These are phyloP conservation scores for Micropoecilia bifurca DNA, from an alignment of 2,797 vertebrate genomes.

Conservation along the genomic window DNA sequence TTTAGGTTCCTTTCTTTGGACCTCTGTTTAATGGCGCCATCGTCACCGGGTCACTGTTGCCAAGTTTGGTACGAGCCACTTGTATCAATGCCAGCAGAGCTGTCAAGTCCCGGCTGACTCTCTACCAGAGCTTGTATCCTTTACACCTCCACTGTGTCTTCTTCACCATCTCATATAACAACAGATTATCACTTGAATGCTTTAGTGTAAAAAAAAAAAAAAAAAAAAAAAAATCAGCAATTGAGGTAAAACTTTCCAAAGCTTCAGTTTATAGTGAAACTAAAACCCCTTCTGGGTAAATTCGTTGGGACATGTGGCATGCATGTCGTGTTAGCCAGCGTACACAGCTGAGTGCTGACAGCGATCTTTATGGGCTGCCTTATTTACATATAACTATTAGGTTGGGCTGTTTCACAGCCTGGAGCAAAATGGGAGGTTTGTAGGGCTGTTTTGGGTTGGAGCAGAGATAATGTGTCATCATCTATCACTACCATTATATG, in stretches of 20 bases:
- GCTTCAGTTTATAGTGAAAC: constrained; percentile 41
- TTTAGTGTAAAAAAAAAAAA: not conserved
- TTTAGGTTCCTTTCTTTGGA: constrained; percentile 96
- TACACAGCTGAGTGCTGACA: constrained; percentile 76
- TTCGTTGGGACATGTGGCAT: constrained; percentile 66
- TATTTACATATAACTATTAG: constrained; percentile 79
- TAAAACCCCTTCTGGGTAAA: constrained; percentile 53
- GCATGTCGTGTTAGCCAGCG: constrained; percentile 61
- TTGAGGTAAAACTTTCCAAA: constrained; percentile 29
- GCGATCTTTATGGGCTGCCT: constrained; percentile 76
- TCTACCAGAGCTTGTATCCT: constrained; percentile 99
- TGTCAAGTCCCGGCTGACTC: constrained; percentile 94
- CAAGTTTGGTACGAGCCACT: constrained; percentile 93
- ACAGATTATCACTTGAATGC: constrained; percentile 9
- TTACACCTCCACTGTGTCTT: constrained; percentile 54
- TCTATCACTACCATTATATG: constrained; percentile 70
- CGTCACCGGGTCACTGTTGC: constrained; percentile 91
- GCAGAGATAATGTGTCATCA: constrained; percentile 70
- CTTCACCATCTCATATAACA: constrained; percentile 4
- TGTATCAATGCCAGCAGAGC: constrained; percentile 99
- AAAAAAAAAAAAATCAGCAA: not conserved
- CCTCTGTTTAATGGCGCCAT: constrained; percentile 96
- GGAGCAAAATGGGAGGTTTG: constrained; percentile 65
- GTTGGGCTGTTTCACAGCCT: constrained; percentile 64
- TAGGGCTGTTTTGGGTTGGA: constrained; percentile 59